Evolutionary conservation across 2,888 invertebrate species (phyloP).

Genomic region (Nasonia oneida): DNA sequence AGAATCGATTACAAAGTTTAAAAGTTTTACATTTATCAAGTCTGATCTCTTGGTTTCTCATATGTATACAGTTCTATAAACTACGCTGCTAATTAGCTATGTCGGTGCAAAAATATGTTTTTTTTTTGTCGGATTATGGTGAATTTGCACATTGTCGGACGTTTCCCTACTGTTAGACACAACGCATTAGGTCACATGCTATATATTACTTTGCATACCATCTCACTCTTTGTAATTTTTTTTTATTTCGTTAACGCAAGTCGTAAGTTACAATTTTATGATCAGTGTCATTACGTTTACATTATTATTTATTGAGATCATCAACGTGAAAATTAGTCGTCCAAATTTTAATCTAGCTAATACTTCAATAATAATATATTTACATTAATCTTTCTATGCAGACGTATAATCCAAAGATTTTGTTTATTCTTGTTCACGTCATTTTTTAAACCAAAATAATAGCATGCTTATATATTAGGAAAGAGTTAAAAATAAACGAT

Average conservation of each 20-base stretch:
- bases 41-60: constrained; percentile 44
- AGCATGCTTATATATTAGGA: not conserved
- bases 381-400: constrained; percentile 25
- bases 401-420: not conserved
- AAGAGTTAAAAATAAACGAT: constrained; percentile 4
- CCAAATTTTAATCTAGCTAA: not conserved
- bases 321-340: constrained; percentile 33
- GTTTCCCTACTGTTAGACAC: constrained; percentile 60
- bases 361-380: constrained; percentile 24
- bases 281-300: constrained; percentile 23
- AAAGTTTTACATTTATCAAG: constrained; percentile 7
- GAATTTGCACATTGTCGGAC: constrained; percentile 71
- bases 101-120: constrained; percentile 77
- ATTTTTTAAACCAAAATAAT: not conserved
- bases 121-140: constrained; percentile 70
- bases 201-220: constrained; percentile 42
- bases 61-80: constrained; percentile 29
- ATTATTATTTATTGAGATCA: constrained; percentile 47
- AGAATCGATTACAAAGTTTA: not conserved
- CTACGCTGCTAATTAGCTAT: constrained; percentile 52
- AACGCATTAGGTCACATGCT: constrained; percentile 51
- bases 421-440: not conserved
- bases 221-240: constrained; percentile 50
- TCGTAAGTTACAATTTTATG: constrained; percentile 43
- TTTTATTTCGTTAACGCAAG: constrained; percentile 30